A percentile compares a stretch with the other conserved stretches of the same genome.
Evolutionary conservation across 2,888 invertebrate species (phyloP).

Genomic region (Pristionchus fissidentatus): DNA sequence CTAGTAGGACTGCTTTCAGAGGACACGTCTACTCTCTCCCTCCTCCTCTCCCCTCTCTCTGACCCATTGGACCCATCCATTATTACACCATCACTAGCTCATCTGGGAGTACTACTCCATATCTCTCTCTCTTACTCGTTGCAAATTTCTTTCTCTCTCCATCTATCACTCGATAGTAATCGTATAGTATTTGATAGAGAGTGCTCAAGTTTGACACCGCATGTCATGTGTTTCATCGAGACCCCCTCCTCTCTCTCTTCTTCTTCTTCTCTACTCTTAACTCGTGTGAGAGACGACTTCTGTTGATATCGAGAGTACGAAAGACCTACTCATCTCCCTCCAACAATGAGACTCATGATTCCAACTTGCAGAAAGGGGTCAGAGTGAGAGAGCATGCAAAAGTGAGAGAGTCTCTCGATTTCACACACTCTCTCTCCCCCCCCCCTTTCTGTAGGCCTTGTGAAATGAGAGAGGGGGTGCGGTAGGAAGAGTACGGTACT

Average conservation of each 20-base stretch:
- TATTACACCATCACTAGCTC: not conserved
- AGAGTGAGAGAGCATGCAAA: no score
- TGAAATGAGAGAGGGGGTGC: not conserved
- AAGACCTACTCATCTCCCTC: no score
- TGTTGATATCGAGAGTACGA: no score
- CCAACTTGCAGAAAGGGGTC: no score
- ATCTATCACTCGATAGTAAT: not conserved
- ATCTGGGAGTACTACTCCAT: slow-evolving; percentile 1
- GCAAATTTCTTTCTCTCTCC: not conserved
- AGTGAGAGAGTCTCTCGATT: no score
- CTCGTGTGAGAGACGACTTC: no score
- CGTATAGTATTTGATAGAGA: slow-evolving; percentile 32
- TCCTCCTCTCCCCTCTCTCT: not conserved
- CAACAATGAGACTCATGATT: no score
- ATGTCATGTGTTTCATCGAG: slow-evolving; percentile 16
- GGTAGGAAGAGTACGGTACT: not conserved
- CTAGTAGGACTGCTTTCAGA: not conserved
- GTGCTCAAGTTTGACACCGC: not conserved
- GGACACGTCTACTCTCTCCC: slow-evolving; percentile 12
- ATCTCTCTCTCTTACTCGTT: not conserved
- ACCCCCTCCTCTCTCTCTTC: not conserved
- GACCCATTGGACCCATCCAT: slow-evolving; percentile 2
- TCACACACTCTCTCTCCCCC: no score
- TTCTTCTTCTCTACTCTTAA: not conserved
- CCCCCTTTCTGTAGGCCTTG: not conserved